phyloP scores from a whole-genome alignment of 2,888 invertebrate species.

The Heliconius sara region DNA sequence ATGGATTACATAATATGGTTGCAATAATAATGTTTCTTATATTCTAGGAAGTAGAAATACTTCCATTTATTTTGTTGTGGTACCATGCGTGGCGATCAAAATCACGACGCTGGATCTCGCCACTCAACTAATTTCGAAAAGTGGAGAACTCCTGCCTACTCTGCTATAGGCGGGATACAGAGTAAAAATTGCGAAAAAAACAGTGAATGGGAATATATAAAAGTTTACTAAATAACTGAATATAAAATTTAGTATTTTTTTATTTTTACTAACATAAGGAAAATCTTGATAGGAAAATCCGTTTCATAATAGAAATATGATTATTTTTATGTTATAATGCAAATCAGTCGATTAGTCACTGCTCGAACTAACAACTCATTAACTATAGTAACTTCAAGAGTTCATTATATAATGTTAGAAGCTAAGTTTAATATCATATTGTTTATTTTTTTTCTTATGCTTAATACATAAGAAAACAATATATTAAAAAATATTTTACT shows the following conservation, averaged over 20 bases:
- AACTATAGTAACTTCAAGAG: neutral
- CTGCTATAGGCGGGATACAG: neutral
- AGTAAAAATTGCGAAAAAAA: neutral
- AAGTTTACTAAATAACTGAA: neutral
- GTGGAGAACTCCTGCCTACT: too few species aligned
- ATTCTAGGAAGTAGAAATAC: too few species aligned
- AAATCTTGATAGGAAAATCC: neutral
- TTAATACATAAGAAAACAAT: too few species aligned
- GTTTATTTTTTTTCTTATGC: neutral
- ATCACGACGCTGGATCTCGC: too few species aligned
- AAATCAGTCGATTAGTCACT: slow-evolving; percentile 14
- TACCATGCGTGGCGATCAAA: too few species aligned
- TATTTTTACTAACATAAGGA: neutral
- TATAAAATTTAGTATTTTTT: too few species aligned
- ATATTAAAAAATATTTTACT: too few species aligned
- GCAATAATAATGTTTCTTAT: too few species aligned
- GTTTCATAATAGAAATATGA: neutral
- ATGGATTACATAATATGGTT: too few species aligned
- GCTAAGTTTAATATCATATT: neutral
- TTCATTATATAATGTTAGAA: neutral
- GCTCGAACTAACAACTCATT: neutral
- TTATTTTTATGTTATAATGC: slow-evolving; percentile 17
- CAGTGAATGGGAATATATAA: neutral
- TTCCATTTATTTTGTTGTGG: too few species aligned
- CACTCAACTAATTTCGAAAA: too few species aligned